Evolutionary conservation across 2,113 vertebrate species (phyloP).

Genomic region (Ophthalmolycus amberensis): DNA sequence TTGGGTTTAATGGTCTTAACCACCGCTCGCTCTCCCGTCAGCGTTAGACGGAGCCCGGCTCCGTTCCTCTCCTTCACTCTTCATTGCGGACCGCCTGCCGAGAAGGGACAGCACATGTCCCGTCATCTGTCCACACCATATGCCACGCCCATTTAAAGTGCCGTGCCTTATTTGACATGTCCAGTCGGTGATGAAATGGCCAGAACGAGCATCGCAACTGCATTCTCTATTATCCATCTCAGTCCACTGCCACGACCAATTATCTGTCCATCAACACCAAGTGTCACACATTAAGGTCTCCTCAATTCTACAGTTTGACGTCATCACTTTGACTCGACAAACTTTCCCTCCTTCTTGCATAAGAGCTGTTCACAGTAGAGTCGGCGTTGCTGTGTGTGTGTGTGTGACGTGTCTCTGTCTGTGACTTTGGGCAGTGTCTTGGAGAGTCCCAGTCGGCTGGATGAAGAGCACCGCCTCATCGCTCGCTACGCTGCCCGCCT

Average conservation of each 20-base stretch:
- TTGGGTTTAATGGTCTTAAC: slow-evolving; percentile 66
- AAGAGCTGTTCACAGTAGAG: slow-evolving; percentile 27
- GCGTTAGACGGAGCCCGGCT: slow-evolving; percentile 27
- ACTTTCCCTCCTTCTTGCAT: slow-evolving; percentile 31
- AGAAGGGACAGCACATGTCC: slow-evolving; percentile 63
- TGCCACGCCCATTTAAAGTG: slow-evolving; percentile 58
- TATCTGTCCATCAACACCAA: slow-evolving; percentile 43
- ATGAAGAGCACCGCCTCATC: slow-evolving; percentile 95
- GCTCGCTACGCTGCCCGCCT: slow-evolving; percentile 93
- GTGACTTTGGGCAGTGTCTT: slow-evolving; percentile 84
- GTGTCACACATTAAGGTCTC: slow-evolving; percentile 39
- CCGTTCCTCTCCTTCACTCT: slow-evolving; percentile 54
- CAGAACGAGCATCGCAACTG: slow-evolving; percentile 36
- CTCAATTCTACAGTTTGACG: slow-evolving; percentile 24
- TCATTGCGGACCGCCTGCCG: slow-evolving; percentile 51
- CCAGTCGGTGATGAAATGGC: slow-evolving; percentile 35
- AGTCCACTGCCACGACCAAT: slow-evolving; percentile 40
- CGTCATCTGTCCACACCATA: slow-evolving; percentile 74
- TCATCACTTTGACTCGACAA: slow-evolving; percentile 20
- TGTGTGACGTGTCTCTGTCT: slow-evolving; percentile 48
- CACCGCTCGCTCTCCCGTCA: slow-evolving; percentile 45
- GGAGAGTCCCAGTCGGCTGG: slow-evolving; percentile 93
- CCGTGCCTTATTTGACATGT: slow-evolving; percentile 58
- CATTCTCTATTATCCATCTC: slow-evolving; percentile 42
- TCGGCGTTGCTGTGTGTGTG: slow-evolving; percentile 14